Base-by-base conservation (phyloP, 2,888 invertebrate species). In the Stegana nigrithorax region DNA sequence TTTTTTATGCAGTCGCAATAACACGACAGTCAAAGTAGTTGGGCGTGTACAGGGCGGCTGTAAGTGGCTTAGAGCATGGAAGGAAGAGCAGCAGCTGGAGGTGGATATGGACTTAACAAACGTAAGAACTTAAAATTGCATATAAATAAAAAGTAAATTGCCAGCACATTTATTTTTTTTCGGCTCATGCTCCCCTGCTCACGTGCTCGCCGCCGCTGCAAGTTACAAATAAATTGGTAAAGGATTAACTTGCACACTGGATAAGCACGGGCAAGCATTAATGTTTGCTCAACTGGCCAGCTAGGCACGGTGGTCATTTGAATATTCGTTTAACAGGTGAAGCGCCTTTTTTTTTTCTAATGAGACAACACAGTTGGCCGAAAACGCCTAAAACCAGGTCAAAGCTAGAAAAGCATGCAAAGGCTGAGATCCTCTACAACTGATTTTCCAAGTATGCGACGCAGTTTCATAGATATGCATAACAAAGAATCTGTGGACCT, bases 1-100 rank as follows among this genome's bases (percentile, higher is more conserved):
- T 75, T 76, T 75, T 75, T 73, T 76, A 75, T 76, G 73, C 73
- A 75, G 73, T 75, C 73, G 68, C 73, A 76, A 71, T 73, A 72
- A 68, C 51, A 23, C 44, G 45, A 6, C 39, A 42, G 12, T 36
- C 2, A 32, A 17, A 32, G 59, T 47, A 36, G 53, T 57, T 12
- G 39, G 59, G 60, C 42, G 19, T 45, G 36, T 47, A 10, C 36
- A 14, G 55, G 26, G 8, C 25, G 26, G 47, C 42, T 17, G 36
- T 26, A 67, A 73, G 4, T 39, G 39, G 39, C 2, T 50, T 50
- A 2, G 4, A 8, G 21, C 8, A 19, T 5, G 51, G 23, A 27
- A 26, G 23, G 51, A 12, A 10, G 7, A 47, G 23, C 19, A 23
- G 12, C 45, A 45, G 8, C n/a, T 69, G 76, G 75, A n/a, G 76